Evolutionary conservation across 2,797 vertebrate genomes (phyloP), one percentile per base, ranked within the genome.

Genomic region (Gallinago nigripennis): DNA sequence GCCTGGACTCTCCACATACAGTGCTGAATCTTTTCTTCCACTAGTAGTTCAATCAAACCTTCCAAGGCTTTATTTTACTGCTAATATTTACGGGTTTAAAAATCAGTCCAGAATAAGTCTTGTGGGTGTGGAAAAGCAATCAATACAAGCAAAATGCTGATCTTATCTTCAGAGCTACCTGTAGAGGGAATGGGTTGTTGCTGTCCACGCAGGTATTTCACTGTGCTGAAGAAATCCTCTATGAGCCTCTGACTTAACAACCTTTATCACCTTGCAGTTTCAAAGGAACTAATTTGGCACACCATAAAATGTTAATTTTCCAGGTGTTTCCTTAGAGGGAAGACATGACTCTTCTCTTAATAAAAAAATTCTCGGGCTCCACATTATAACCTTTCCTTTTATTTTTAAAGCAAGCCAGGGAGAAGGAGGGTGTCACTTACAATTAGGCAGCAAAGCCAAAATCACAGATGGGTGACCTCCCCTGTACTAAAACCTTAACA

Each of bases 321-420:
- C 93, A 96, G 91, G 95, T 93, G 90, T 90, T 97, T 95, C 95
- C 94, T 96, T 88, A 68, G 83, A 93, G 88, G 60, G 75, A 84
- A 95, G 80, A 68, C 60, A 57, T 88, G 80, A 90, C 25, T 83
- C 53, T 86, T 83, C 48, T 84, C 54, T 78, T 91, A 86, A 78
- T 39, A 16, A 35, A 76, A 90, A 81, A 73, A 11, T 2, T 39
- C 53, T 75, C 53, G 73, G 87, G 21, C 24, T 94, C n/a, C 48
- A 84, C 88, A 76, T 16, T 76, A 7, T 69, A 82, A 91, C 25
- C 50, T 95, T 68, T 63, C 43, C 70, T 71, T 79, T 82, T 53
- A 79, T 92, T 92, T 86, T 86, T 71, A 92, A 95, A 95, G 35
- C 1, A 4, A 92, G 60, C 19, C 50, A 37, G 30, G 28, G 56